These are phyloP conservation scores for Anastrepha ludens DNA, from an alignment of 1,140 invertebrate species.

Conservation along the genomic window DNA sequence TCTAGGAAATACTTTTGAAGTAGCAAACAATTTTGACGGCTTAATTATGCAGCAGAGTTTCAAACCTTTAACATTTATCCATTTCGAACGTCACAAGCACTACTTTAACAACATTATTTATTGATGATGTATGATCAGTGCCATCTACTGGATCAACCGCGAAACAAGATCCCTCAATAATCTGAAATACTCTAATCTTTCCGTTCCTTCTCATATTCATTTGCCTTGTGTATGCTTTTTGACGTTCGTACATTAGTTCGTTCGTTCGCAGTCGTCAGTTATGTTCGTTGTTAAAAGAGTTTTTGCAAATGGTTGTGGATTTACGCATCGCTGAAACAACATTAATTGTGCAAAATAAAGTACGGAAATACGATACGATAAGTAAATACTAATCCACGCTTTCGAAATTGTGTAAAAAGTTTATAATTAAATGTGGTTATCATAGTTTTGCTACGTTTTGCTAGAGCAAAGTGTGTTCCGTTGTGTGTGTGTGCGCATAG, in stretches of 20 bases:
- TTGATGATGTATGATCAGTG: too few relatives aligned
- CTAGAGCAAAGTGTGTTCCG: neutral
- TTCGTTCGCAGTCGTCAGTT: slow-evolving; percentile 50
- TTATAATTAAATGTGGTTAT: neutral
- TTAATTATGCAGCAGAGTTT: too few relatives aligned
- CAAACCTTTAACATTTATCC: too few relatives aligned
- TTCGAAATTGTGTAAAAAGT: neutral
- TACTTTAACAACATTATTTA: too few relatives aligned
- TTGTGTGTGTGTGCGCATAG: slow-evolving; percentile 62
- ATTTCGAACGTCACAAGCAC: too few relatives aligned
- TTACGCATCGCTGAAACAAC: slow-evolving; percentile 43
- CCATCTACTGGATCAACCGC: too few relatives aligned
- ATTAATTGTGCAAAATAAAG: slow-evolving; percentile 38
- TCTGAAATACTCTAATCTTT: too few relatives aligned
- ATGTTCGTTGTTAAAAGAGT: slow-evolving; percentile 36
- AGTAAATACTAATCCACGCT: neutral
- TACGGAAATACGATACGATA: neutral
- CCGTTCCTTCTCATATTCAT: too few relatives aligned
- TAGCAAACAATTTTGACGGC: too few relatives aligned
- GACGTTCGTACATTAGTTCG: slow-evolving; percentile 42
- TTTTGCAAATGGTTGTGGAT: slow-evolving; percentile 34
- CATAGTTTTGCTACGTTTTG: neutral
- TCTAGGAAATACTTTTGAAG: too few relatives aligned
- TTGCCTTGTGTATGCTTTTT: neutral
- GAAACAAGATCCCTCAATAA: too few relatives aligned